Base-by-base conservation (phyloP, 2,113 vertebrate genomes). In the Gymnobelideus leadbeateri region DNA sequence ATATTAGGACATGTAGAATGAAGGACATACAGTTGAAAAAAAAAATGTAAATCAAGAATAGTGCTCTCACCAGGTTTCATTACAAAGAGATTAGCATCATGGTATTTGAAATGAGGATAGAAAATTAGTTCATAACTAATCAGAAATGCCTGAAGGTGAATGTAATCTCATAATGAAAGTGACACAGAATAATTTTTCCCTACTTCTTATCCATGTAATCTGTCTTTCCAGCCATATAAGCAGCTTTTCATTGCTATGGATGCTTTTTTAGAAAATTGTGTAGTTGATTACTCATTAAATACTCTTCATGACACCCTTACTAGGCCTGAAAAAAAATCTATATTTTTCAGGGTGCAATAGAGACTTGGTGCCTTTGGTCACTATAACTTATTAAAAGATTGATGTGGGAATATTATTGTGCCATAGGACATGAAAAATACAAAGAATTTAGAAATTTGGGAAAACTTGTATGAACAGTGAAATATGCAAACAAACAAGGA, bases 111-210 rank as follows among this genome's bases (percentile, higher is more conserved):
- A 53, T 51, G 47, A 49, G 91, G 47, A 51, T 25, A 89, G 94
- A 90, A 55, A 97, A 93, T 92, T 93, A 92, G 91, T n/a, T 47
- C 92, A 90, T 26, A 97, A 91, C 91, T 96, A 97, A 96, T 95
- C 47, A 91, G 77, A 53, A 95, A 2, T 84, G 16, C 49, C 53
- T 28, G 31, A 95, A 55, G 90, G 95, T 61, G 91, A 97, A 50
- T 46, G 10, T 43, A 49, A 97, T 16, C 91, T 23, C 95, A 52
- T 3, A 92, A 16, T 68, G 8, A 4, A 90, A 93, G 61, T 91
- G 31, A 92, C 49, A 7, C 90, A 68, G 31, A 93, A 47, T 55
- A 31, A 77, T 92, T 92, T 89, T 12, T 14, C 1, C 91, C 52
- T 89, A 77, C 51, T 16, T 24, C 52, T 95, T 51, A 7, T 43